These are phyloP conservation scores for Bugula neritina DNA, from an alignment of 2,888 invertebrate genomes.

Conservation along the genomic window DNA sequence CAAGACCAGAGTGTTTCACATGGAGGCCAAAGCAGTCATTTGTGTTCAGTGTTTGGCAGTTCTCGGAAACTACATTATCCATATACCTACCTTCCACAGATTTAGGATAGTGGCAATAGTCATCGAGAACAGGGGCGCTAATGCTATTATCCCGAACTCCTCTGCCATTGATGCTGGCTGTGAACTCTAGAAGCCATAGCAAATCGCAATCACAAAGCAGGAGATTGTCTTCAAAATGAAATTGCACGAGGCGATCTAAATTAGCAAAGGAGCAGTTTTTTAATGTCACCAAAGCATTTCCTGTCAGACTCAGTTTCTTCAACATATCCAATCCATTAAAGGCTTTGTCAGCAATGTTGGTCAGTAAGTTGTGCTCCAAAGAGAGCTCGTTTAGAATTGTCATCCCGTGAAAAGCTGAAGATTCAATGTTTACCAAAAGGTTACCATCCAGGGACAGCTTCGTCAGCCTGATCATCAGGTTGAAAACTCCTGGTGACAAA, in stretches of 20 bases:
- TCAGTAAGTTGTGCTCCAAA: background rate
- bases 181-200: constrained; percentile 13
- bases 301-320: constrained; percentile 5
- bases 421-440: background rate
- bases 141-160: background rate
- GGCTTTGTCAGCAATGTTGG: background rate
- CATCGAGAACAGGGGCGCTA: constrained; percentile 4
- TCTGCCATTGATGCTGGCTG: background rate
- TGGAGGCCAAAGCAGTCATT: constrained; percentile 1
- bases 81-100: background rate
- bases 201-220: constrained; percentile 16
- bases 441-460: constrained; percentile 8
- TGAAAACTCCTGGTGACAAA: background rate
- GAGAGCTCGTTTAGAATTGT: background rate
- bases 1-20: background rate
- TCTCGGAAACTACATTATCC: constrained; percentile 4
- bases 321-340: background rate
- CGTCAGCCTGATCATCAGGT: background rate
- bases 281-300: constrained; percentile 13
- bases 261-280: constrained; percentile 16
- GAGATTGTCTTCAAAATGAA: constrained; percentile 13
- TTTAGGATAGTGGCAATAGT: background rate
- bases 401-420: constrained; percentile 1
- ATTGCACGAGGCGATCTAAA: constrained; percentile 14
- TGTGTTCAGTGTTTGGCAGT: background rate